phyloP scores from a whole-genome alignment of 1,140 invertebrate genomes.

The Aphidius ervi region DNA sequence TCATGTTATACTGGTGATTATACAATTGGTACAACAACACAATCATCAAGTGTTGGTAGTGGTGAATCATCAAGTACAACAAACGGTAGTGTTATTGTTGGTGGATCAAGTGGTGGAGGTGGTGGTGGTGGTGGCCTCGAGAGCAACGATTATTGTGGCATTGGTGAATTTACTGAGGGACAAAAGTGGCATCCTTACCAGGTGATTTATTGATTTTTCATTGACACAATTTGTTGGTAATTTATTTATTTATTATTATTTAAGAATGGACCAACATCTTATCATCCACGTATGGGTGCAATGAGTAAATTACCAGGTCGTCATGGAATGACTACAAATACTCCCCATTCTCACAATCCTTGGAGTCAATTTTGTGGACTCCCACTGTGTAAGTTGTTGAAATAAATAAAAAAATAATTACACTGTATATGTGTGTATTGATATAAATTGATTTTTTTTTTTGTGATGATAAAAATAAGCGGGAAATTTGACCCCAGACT shows the following conservation, averaged over 20 bases:
- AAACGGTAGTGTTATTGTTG: background rate
- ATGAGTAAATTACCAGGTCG: conserved; percentile 41
- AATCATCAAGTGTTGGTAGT: conserved; percentile 12
- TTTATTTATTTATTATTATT: conserved; percentile 19
- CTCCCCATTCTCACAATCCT: conserved; percentile 36
- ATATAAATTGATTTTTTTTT: conserved; percentile 6
- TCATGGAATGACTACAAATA: conserved; percentile 32
- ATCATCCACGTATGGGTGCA: conserved; percentile 38
- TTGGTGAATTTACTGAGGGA: conserved; percentile 40
- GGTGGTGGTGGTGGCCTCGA: conserved; percentile 25
- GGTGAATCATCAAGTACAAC: conserved; percentile 4
- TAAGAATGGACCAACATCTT: conserved; percentile 41
- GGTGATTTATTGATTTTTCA: conserved; percentile 30
- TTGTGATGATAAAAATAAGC: background rate
- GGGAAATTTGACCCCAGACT: too few relatives aligned
- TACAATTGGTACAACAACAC: conserved; percentile 19
- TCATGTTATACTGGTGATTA: conserved; percentile 36
- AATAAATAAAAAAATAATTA: too few relatives aligned
- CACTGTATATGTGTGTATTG: background rate
- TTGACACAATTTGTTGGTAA: conserved; percentile 17
- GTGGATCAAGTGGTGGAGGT: background rate
- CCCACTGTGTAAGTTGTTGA: conserved; percentile 41
- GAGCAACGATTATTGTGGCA: conserved; percentile 39
- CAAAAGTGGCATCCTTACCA: conserved; percentile 54
- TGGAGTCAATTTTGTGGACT: conserved; percentile 50